Evolutionary conservation across 2,888 invertebrate genomes (phyloP).

Genomic region (Scaptodrosophila latifasciaeformis): DNA sequence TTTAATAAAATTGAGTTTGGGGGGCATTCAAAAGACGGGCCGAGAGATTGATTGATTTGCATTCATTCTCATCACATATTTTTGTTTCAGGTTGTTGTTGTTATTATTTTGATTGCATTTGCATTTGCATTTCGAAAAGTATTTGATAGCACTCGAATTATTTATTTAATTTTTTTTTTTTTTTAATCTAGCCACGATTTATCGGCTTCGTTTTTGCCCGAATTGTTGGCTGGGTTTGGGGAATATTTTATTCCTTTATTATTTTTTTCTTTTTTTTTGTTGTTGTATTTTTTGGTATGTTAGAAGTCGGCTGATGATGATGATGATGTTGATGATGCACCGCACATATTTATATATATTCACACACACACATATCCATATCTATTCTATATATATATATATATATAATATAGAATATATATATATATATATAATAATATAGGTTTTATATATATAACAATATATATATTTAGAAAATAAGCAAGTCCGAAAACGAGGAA

Average conservation of each 20-base stretch:
- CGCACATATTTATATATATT: not conserved
- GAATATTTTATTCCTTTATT: too few species aligned
- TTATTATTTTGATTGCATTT: constrained; percentile 29
- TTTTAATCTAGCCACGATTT: not conserved
- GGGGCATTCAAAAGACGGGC: too few species aligned
- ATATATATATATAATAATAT: constrained; percentile 63
- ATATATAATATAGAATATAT: constrained; percentile 33
- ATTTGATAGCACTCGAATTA: constrained; percentile 52
- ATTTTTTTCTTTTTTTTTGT: not conserved
- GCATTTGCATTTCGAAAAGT: constrained; percentile 55
- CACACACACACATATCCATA: not conserved
- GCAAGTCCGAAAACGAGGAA: constrained; percentile 62
- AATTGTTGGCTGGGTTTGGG: too few species aligned
- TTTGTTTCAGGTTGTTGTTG: too few species aligned
- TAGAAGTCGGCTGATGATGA: not conserved
- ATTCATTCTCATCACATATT: too few species aligned
- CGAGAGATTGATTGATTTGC: too few species aligned
- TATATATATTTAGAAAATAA: constrained; percentile 58
- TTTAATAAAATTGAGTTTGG: too few species aligned
- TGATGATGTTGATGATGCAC: not conserved
- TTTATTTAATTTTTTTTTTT: not conserved
- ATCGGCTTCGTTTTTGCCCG: too few species aligned
- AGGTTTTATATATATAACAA: constrained; percentile 38
- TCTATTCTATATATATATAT: constrained; percentile 25
- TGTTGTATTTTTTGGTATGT: not conserved